A percentile compares a stretch with the other conserved stretches of the same genome.
Conservation (phyloP, 92 coral and sea anemone species). For the Actinostola sp. region DNA sequence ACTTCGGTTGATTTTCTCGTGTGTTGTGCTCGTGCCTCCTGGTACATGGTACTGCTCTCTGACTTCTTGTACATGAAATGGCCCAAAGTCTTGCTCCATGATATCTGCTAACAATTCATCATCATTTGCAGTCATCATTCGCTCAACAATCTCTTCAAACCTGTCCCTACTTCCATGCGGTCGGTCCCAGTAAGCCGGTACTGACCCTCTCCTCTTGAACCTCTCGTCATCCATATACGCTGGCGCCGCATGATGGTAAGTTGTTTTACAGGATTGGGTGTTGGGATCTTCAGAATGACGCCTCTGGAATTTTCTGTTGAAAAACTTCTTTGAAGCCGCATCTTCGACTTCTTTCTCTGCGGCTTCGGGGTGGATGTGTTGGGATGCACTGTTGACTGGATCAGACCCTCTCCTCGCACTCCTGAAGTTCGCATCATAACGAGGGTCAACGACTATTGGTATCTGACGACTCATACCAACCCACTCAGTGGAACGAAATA, state of each 20-base stretch:
- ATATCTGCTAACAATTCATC: slow-evolving; percentile 8
- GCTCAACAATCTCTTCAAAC: slow-evolving; percentile 15
- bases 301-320: not conserved
- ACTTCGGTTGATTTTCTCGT: not conserved
- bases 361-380: not conserved
- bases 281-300: slow-evolving; percentile 11
- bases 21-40: not conserved
- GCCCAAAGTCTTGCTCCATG: slow-evolving; percentile 6
- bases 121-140: slow-evolving; percentile 12
- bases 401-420: slow-evolving; percentile 14
- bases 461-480: slow-evolving; percentile 52
- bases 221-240: not conserved
- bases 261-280: not conserved
- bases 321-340: not conserved
- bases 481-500: too few species aligned
- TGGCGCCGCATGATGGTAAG: not conserved
- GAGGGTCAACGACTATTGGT: slow-evolving; percentile 54
- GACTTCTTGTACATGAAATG: not conserved
- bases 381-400: not conserved
- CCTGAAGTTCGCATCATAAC: slow-evolving; percentile 8
- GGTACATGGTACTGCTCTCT: not conserved
- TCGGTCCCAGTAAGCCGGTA: not conserved
- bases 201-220: slow-evolving; percentile 4
- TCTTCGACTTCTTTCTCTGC: not conserved
- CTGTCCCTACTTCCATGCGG: slow-evolving; percentile 4